Percentiles rank a stretch among this genome's conserved stretches.
phyloP scores from a whole-genome alignment of 2,888 invertebrate species.

The Lomographa bimaculata region DNA sequence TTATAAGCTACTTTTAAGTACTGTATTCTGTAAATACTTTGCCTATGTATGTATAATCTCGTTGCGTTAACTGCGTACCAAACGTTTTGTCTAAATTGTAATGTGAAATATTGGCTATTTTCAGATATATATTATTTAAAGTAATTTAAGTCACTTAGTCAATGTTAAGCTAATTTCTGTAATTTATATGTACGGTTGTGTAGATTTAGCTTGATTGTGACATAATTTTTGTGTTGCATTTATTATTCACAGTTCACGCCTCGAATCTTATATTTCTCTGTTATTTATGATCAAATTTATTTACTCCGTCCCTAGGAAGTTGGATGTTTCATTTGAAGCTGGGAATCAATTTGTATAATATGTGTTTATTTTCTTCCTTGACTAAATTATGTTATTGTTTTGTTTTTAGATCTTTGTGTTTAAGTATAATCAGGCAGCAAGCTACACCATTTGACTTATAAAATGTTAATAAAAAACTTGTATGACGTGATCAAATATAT shows the following conservation, averaged over 20 bases:
- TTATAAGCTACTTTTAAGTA: conserved; percentile 51
- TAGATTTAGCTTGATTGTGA: conserved; percentile 54
- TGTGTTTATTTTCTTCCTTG: conserved; percentile 17
- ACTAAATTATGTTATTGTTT: conserved; percentile 18
- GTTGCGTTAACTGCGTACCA: conserved; percentile 52
- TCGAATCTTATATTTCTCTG: conserved; percentile 32
- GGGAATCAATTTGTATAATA: conserved; percentile 24
- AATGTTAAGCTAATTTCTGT: conserved; percentile 38
- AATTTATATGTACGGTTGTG: conserved; percentile 58
- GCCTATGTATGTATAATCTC: conserved; percentile 47
- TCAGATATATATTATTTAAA: conserved; percentile 52
- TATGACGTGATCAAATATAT: conserved; percentile 12
- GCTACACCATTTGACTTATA: not conserved
- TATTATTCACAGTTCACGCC: conserved; percentile 40
- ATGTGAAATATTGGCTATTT: conserved; percentile 56
- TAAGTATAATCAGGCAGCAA: conserved; percentile 9
- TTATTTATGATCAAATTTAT: conserved; percentile 40
- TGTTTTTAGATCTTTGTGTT: conserved; percentile 9
- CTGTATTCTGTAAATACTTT: conserved; percentile 58
- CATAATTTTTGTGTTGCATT: conserved; percentile 59
- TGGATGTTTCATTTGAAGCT: conserved; percentile 14
- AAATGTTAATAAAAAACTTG: conserved; percentile 2
- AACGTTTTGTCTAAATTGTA: conserved; percentile 56
- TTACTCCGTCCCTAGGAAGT: conserved; percentile 71
- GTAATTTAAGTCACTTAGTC: conserved; percentile 43